Evolutionary conservation across 2,888 invertebrate genomes (phyloP), one percentile per base, ranked within the genome.

Genomic region (Salpingus planirostris): DNA sequence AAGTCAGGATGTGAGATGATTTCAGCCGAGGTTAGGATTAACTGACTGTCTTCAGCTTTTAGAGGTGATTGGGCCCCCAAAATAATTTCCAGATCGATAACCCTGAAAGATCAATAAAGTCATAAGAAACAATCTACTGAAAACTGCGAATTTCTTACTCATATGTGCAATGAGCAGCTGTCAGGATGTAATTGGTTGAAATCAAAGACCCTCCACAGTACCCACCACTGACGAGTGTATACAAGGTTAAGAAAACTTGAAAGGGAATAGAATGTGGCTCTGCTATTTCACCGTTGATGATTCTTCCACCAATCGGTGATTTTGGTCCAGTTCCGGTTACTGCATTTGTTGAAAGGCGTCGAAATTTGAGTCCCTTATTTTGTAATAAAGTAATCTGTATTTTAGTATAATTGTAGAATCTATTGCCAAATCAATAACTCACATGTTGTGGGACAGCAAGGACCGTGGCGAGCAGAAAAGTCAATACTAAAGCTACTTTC

Each of bases 11-110:
- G 49, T 4, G 44, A 41, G 27, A 34, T 43, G 14, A 50, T 38
- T 29, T 46, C 43, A 44, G 18, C 8, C 5, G 8, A 42, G 12
- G 22, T 26, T 3, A 13, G 12, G 4, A 5, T 5, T 27, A 7
- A 10, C 10, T 27, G 6, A 32, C 26, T 14, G 3, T 10, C 18
- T 36, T 50, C 40, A 13, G 5, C 18, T 18, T 18, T 8, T 18
- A 38, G 43, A 24, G 53, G 36, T 29, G 50, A 47, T 38, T 46
- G 44, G 27, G 47, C 54, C 6, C 56, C 56, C 6, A 58, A 31
- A 15, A 29, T 15, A 13, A 29, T 24, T n/a, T 27, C 11, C 11
- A 21, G 32, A 13, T 14, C 12, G n/a, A 10, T 12, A 15, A 11
- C 36, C n/a, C 32, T 36, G 11, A 3, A 3, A 31, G 15, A 13